A percentile compares a stretch with the other conserved stretches of the same genome.
Conservation (phyloP, 2,888 invertebrate genomes). For the Ichneumoninae sp. region DNA sequence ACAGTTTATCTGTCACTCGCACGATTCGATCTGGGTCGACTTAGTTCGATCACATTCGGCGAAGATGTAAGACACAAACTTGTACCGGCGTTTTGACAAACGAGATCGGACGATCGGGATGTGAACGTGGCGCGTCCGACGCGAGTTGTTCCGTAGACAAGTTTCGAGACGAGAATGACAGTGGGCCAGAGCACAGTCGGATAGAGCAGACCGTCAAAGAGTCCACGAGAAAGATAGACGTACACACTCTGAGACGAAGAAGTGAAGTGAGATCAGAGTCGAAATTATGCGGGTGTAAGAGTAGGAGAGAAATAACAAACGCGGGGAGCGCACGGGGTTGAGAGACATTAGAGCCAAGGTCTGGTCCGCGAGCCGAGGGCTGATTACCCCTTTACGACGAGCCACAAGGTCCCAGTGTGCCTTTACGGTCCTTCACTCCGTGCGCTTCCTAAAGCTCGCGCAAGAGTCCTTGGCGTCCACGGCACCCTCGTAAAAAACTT, state of each 20-base stretch:
- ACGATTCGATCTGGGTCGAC: constrained; percentile 9
- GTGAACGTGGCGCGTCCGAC: constrained; percentile 59
- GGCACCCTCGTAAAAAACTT: constrained; percentile 77
- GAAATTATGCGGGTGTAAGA: constrained; percentile 69
- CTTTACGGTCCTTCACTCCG: constrained; percentile 32
- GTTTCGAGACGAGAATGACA: constrained; percentile 81
- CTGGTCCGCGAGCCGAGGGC: constrained; percentile 76
- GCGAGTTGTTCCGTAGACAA: constrained; percentile 79
- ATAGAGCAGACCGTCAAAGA: constrained; percentile 65
- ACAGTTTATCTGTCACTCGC: constrained; percentile 8
- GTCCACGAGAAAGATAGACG: constrained; percentile 71
- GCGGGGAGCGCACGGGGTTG: constrained; percentile 56
- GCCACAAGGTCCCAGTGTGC: constrained; percentile 76
- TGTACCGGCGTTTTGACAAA: not conserved
- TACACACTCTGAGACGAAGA: constrained; percentile 70
- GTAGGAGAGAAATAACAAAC: constrained; percentile 47
- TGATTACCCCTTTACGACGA: constrained; percentile 84
- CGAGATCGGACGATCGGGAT: not conserved
- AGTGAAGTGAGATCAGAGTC: constrained; percentile 67
- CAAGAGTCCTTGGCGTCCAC: constrained; percentile 8
- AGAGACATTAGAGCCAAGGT: constrained; percentile 80
- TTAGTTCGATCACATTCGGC: constrained; percentile 9
- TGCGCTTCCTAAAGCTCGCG: constrained; percentile 24
- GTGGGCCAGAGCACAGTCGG: constrained; percentile 71
- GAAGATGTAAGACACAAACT: not conserved